Evolutionary conservation across 2,888 invertebrate species (phyloP), one percentile per base, ranked within the genome.

Genomic region (Himalopsyche kuldschensis): DNA sequence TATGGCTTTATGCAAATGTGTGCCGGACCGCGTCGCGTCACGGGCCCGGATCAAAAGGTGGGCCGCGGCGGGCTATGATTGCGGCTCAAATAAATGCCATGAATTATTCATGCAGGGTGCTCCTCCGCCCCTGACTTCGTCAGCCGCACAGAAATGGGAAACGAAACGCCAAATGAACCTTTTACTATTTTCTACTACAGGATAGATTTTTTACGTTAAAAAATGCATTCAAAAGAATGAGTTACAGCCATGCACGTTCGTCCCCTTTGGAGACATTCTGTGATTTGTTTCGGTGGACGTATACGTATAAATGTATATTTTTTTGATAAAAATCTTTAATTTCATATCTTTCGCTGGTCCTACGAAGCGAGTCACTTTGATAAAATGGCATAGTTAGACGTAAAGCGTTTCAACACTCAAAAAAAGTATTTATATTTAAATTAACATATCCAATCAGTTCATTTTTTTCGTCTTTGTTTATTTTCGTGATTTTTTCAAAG

Each of bases 31-130:
- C 75, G 35, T 47, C 24, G 75, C 82, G 84, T 85, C 84, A 85
- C 83, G 84, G 81, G 63, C 46, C 69, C 55, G 79, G 84, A 83
- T 85, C 84, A 85, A 85, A 85, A 85, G 84, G 84, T 78, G 82
- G 76, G 81, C 82, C 78, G 79, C 79, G 41, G 24, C 35, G 63
- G 63, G 69, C 69, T 32, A 78, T 84, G 84, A 84, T 84, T 84
- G 84, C 82, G 84, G 84, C 79, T 84, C 63, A 79, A 84, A 84
- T 84, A 84, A 84, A 84, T 83, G 84, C 69, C 55, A 84, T 84
- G 84, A 84, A 84, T 82, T 78, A 84, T 82, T 82, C 82, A 84
- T 84, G 79, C 30, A 47, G 47, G 32, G 69, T 27, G 24, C 69
- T 69, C 69, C 30, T 69, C 69, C 30, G 30, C 69, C 69, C 69